A percentile compares a stretch with the other conserved stretches of the same genome.
phyloP scores from a whole-genome alignment of 2,797 vertebrate genomes.

The Bradypodion ventrale region DNA sequence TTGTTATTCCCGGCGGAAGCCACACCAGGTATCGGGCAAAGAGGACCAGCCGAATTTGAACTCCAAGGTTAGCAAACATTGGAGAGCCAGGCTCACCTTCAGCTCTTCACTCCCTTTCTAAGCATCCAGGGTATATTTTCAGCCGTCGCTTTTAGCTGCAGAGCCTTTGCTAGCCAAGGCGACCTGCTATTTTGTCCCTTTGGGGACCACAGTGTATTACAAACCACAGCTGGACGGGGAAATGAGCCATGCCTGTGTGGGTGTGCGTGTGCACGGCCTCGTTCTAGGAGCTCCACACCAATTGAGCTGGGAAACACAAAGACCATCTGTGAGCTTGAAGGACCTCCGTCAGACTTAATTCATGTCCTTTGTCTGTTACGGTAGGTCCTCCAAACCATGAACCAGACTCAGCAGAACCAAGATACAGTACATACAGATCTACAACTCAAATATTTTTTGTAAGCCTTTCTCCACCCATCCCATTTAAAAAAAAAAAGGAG shows the following conservation, averaged over 20 bases:
- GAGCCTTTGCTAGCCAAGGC: not conserved
- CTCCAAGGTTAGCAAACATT: not conserved
- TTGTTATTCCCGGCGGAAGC: constrained; percentile 27
- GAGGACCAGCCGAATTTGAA: not conserved
- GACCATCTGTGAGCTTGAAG: not conserved
- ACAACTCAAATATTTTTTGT: too few species aligned
- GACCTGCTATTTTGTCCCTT: not conserved
- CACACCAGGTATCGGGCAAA: not conserved
- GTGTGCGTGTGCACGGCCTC: not conserved
- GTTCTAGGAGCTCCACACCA: not conserved
- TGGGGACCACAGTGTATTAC: not conserved
- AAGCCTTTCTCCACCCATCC: too few species aligned
- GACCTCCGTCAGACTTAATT: not conserved
- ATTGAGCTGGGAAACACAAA: not conserved
- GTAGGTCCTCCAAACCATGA: not conserved
- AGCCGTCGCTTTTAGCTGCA: not conserved
- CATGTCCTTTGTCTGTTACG: not conserved
- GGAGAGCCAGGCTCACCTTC: not conserved
- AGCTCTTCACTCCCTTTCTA: not conserved
- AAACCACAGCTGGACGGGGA: not conserved
- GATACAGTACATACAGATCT: too few species aligned
- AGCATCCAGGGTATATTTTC: not conserved
- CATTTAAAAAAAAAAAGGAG: too few species aligned
- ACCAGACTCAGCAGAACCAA: too few species aligned
- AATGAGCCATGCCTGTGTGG: not conserved